phyloP scores from a whole-genome alignment of 2,888 invertebrate genomes.

The Athetis lepigone region DNA sequence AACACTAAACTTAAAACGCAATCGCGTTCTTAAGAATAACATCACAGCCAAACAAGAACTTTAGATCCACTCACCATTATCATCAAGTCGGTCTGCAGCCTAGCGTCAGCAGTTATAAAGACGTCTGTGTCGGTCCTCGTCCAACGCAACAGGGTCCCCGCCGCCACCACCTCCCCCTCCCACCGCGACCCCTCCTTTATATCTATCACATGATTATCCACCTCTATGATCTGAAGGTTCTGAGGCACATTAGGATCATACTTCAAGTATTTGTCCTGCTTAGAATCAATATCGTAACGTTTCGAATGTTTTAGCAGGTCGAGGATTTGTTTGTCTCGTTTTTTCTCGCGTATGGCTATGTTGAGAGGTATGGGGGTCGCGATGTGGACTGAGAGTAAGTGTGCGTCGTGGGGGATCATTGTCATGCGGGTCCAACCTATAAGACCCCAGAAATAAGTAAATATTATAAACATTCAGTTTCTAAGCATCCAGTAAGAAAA shows the following conservation, averaged over 20 bases:
- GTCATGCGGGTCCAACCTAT: slow-evolving; percentile 84
- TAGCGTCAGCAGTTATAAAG: slow-evolving; percentile 77
- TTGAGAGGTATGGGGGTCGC: slow-evolving; percentile 78
- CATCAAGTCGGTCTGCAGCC: slow-evolving; percentile 83
- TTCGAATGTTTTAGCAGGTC: slow-evolving; percentile 81
- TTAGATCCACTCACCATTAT: slow-evolving; percentile 79
- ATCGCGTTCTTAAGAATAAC: slow-evolving; percentile 8
- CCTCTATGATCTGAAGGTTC: slow-evolving; percentile 85
- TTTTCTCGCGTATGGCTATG: slow-evolving; percentile 81
- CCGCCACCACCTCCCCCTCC: slow-evolving; percentile 82
- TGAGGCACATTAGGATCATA: slow-evolving; percentile 86
- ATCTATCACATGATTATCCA: slow-evolving; percentile 84
- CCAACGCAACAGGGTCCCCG: slow-evolving; percentile 82
- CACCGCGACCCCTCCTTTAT: slow-evolving; percentile 80
- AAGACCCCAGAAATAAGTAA: background rate
- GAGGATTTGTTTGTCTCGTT: slow-evolving; percentile 79
- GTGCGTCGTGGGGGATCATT: slow-evolving; percentile 84
- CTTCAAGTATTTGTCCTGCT: slow-evolving; percentile 82
- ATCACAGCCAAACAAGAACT: slow-evolving; percentile 10
- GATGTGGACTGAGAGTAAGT: slow-evolving; percentile 81
- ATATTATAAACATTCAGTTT: background rate
- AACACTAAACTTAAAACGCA: background rate
- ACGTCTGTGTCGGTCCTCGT: slow-evolving; percentile 81
- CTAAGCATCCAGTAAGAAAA: background rate
- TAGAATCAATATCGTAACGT: slow-evolving; percentile 75